These are phyloP conservation scores for Stigmatopora argus DNA, from an alignment of 2,113 vertebrate genomes.

Conservation along the genomic window DNA sequence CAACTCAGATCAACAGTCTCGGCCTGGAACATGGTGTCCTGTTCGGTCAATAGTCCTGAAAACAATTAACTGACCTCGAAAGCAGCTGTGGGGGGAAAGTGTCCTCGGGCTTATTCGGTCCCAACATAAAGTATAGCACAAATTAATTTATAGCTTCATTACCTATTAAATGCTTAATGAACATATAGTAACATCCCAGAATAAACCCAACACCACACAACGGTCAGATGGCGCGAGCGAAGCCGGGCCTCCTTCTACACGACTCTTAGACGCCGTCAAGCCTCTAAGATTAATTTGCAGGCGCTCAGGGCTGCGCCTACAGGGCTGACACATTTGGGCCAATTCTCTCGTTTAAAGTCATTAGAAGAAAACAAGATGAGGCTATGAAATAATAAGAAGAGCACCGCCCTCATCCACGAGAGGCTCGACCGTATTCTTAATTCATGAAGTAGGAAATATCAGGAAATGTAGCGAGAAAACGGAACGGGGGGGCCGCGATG, in stretches of 20 bases:
- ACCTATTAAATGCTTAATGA: too few species aligned
- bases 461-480: conserved; percentile 14
- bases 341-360: background rate
- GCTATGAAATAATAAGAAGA: background rate
- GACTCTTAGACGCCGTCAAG: background rate
- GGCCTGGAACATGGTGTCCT: too few species aligned
- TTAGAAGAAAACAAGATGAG: conserved; percentile 7
- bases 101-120: too few species aligned
- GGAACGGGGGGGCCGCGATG: too few species aligned
- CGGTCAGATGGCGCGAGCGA: background rate
- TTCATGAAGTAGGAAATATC: conserved; percentile 42
- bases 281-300: background rate
- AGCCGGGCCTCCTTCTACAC: background rate
- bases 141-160: too few species aligned
- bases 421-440: conserved; percentile 28
- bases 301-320: background rate
- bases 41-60: too few species aligned
- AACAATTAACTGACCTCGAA: too few species aligned
- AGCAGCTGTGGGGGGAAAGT: too few species aligned
- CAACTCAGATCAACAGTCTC: too few species aligned
- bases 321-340: background rate
- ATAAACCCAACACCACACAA: too few species aligned
- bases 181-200: too few species aligned
- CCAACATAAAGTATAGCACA: too few species aligned
- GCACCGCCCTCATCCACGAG: conserved; percentile 14